phyloP scores from a whole-genome alignment of 2,113 vertebrate species.

The Ceyx margarethae region DNA sequence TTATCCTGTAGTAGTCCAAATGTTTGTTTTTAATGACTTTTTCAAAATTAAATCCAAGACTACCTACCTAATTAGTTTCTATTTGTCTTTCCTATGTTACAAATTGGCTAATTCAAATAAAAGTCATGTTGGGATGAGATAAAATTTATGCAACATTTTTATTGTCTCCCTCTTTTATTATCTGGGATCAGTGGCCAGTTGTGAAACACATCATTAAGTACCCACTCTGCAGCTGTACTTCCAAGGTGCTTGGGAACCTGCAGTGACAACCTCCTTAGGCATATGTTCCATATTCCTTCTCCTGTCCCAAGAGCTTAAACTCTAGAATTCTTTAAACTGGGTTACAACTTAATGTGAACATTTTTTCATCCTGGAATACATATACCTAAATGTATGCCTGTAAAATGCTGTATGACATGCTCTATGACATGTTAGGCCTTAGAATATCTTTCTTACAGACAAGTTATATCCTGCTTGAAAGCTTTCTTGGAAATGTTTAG shows the following conservation, averaged over 20 bases:
- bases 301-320: background rate
- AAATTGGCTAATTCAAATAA: background rate
- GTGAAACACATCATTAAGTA: accelerated
- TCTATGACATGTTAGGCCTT: background rate
- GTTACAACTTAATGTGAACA: background rate
- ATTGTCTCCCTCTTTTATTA: background rate
- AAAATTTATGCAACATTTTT: background rate
- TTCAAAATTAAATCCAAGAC: background rate
- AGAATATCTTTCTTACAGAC: background rate
- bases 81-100: background rate
- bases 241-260: background rate
- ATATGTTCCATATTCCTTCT: accelerated
- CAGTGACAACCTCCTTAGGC: accelerated
- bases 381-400: background rate
- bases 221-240: background rate
- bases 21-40: background rate
- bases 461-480: background rate
- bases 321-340: background rate
- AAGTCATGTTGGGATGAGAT: background rate
- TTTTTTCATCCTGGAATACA: background rate
- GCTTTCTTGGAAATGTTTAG: background rate
- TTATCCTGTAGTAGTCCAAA: background rate
- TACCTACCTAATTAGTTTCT: background rate
- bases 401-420: background rate
- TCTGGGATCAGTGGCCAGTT: background rate